Evolutionary conservation across 1,140 invertebrate species (phyloP), one percentile per base, ranked within the genome.

Genomic region (Prorops nasuta): DNA sequence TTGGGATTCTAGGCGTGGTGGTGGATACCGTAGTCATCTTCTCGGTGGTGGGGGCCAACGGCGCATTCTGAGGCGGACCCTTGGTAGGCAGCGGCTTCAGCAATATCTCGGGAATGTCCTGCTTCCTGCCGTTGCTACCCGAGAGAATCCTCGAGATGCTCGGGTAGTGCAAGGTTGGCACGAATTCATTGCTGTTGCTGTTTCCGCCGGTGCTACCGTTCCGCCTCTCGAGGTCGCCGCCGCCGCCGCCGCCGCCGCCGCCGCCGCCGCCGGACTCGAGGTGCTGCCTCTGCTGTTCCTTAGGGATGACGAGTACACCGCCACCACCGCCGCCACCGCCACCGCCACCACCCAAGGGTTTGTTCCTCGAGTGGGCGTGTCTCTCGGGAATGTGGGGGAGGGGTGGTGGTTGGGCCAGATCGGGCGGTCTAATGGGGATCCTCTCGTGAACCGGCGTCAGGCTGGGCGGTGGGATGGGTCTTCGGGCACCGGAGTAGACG

Each of bases 81-180:
- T 84, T 85, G 3, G 84, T 84, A 0, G 87, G 84, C 7, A 88
- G 80, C 0, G 86, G 85, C 36, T 86, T 77, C 8, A 88, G 68
- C 0, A 89, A 67, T 12, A 89, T 84, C 43, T 88, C 87, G 0
- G 89, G 86, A 34, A 89, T 86, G 51, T 90, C 87, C 49, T 89
- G 86, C 55, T 89, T 90, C 4, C 86, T 76, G 1, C 89, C 89
- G 65, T 88, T 90, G 31, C 88, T 89, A 1, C 89, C 88, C 7
- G 86, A 88, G 1, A 92, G 73, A 57, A 92, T 91, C 37, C 90
- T 79, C 0, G 87, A 87, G 49, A 92, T 90, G 45, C 86, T 88
- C 1, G 86, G 70, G 78, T 84, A 80, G 69, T 88, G 78, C 63
- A 88, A 58, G 12, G 79, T 74, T 0, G 80, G 85, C 48, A 82